A percentile compares a stretch with the other conserved stretches of the same genome.
Conservation (phyloP, 2,113 vertebrate genomes). For the Columbina picui region DNA sequence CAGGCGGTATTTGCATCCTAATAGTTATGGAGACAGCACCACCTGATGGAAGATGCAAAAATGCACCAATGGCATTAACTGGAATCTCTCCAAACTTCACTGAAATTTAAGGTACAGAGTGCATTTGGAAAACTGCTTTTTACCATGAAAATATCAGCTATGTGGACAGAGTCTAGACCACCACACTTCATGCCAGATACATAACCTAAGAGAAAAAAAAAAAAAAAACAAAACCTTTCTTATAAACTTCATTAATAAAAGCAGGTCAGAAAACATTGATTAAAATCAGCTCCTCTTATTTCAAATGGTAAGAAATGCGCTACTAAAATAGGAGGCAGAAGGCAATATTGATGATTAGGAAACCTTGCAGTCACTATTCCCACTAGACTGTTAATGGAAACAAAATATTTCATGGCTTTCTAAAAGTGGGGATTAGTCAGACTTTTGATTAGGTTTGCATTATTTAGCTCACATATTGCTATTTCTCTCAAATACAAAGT, state of each 20-base stretch:
- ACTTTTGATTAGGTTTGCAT: neutral
- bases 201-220: neutral
- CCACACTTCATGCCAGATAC: neutral
- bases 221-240: neutral
- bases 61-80: neutral
- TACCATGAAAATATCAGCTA: neutral
- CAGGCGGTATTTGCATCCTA: conserved; percentile 49
- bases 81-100: neutral
- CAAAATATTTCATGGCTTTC: neutral
- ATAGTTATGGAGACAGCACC: conserved; percentile 79
- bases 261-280: neutral
- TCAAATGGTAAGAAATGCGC: neutral
- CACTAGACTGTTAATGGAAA: neutral
- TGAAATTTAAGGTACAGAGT: neutral
- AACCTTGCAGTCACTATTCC: neutral
- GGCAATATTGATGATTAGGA: neutral
- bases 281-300: neutral
- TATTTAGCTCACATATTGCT: neutral
- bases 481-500: neutral
- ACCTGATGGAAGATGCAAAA: conserved; percentile 65
- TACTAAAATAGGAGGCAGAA: neutral
- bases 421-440: neutral
- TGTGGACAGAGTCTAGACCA: neutral
- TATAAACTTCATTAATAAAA: neutral
- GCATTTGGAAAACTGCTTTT: neutral